phyloP scores from a whole-genome alignment of 2,797 vertebrate genomes.

The Synaphobranchus kaupii region DNA sequence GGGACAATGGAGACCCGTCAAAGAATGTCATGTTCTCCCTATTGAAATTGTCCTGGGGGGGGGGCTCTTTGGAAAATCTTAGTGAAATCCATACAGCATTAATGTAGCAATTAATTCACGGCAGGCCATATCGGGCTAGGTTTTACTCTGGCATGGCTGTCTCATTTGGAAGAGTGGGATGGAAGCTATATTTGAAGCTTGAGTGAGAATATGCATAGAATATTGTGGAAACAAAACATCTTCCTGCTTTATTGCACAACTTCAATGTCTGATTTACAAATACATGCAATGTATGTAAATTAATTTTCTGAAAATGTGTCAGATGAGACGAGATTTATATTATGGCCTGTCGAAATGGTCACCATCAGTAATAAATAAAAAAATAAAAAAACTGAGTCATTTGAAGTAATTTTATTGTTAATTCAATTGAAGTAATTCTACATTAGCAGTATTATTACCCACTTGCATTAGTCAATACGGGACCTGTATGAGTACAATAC shows the following conservation, averaged over 20 bases:
- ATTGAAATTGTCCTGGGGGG: conserved; percentile 48
- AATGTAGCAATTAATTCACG: not conserved
- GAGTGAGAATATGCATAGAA: not conserved
- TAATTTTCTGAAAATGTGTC: not conserved
- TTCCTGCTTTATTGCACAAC: not conserved
- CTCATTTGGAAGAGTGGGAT: not conserved
- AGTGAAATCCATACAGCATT: conserved; percentile 35
- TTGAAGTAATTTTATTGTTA: too few species aligned
- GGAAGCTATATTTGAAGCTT: not conserved
- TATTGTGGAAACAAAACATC: conserved; percentile 30
- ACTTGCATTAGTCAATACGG: not conserved
- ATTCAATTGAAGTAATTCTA: too few species aligned
- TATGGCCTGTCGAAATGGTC: not conserved
- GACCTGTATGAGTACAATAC: not conserved
- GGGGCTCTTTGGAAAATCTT: conserved; percentile 44
- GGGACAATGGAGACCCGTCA: conserved; percentile 34
- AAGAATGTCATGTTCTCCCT: conserved; percentile 58
- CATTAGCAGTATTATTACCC: not conserved
- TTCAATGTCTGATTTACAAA: not conserved
- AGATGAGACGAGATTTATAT: not conserved
- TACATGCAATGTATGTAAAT: not conserved
- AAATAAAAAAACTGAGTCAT: not conserved
- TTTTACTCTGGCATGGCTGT: not conserved
- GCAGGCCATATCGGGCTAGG: not conserved
- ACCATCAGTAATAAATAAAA: not conserved